These are phyloP conservation scores for Mus musculus DNA, from an alignment of 2,113 vertebrate genomes.

Conservation along the genomic window GRCm39 chr5:130439001-130439500, in stretches of 20 bases:
- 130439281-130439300: neutral
- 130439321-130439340: neutral
- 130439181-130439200: neutral
- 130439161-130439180: neutral
- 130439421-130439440: neutral
- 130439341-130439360: neutral
- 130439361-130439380: neutral
- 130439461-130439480: neutral
- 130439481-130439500: no score
- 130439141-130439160: neutral
- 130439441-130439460: neutral
- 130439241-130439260: neutral
- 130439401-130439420: neutral
- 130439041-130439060: neutral
- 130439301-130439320: neutral
- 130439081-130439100: neutral
- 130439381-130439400: no score
- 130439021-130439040: neutral
- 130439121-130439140: neutral
- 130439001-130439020: neutral
- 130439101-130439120: neutral
- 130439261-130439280: neutral
- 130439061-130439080: neutral
- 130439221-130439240: neutral
- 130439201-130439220: neutral